Evolutionary conservation across 1,140 invertebrate species (phyloP).

Genomic region (Drosophila paulistorum): DNA sequence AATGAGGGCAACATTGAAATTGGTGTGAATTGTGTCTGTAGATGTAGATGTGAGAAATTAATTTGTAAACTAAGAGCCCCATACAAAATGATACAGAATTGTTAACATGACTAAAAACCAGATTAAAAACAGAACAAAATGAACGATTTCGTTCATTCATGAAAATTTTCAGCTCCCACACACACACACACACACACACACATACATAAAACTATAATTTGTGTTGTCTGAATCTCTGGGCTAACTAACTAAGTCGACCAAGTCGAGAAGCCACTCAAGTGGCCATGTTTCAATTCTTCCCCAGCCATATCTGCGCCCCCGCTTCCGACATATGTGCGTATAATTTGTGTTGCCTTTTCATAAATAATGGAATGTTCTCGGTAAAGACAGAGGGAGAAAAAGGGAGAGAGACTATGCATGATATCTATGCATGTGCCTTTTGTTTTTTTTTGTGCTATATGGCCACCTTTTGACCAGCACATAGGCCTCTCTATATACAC

Average conservation of each 20-base stretch:
- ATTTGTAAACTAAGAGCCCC: slow-evolving; percentile 38
- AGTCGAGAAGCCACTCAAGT: slow-evolving; percentile 44
- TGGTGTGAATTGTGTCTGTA: slow-evolving; percentile 32
- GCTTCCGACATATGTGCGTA: slow-evolving; percentile 46
- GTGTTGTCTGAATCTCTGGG: slow-evolving; percentile 15
- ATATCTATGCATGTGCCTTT: slow-evolving; percentile 52
- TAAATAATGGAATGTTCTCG: slow-evolving; percentile 68
- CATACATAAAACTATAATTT: slow-evolving; percentile 65
- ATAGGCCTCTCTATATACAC: slow-evolving; percentile 6
- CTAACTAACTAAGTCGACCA: slow-evolving; percentile 38
- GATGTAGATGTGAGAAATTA: slow-evolving; percentile 65
- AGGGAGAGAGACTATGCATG: slow-evolving; percentile 12
- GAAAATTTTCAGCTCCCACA: slow-evolving; percentile 52
- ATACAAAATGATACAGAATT: slow-evolving; percentile 60
- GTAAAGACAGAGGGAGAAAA: background rate
- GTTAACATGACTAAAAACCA: slow-evolving; percentile 41
- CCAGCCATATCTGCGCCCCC: background rate
- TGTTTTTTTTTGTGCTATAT: slow-evolving; percentile 40
- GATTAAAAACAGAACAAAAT: slow-evolving; percentile 20
- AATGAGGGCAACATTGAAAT: slow-evolving; percentile 45
- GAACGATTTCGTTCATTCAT: slow-evolving; percentile 75
- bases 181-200: background rate
- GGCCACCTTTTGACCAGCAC: slow-evolving; percentile 48
- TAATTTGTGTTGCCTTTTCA: slow-evolving; percentile 75
- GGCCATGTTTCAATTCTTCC: slow-evolving; percentile 51